Percentiles rank a stretch among this genome's conserved stretches.
Conservation (phyloP, 2,888 invertebrate genomes). For the Thecophora atra region DNA sequence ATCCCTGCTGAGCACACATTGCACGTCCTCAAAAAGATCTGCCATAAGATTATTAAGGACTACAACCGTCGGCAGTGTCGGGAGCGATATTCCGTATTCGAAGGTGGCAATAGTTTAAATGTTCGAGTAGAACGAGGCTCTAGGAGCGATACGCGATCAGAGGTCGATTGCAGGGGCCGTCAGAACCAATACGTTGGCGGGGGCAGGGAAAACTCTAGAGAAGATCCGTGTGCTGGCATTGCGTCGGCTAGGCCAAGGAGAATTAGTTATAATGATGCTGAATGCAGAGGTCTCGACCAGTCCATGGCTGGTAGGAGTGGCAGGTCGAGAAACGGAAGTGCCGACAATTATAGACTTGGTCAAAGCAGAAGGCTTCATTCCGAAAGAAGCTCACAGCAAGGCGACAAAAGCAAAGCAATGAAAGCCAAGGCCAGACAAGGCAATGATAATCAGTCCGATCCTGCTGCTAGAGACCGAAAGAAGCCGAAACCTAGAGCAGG, state of each 20-base stretch:
- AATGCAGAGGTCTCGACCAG: background rate
- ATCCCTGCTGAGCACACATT: slow-evolving; percentile 53
- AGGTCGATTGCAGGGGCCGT: background rate
- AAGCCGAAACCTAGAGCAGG: no score
- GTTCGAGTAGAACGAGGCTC: slow-evolving; percentile 43
- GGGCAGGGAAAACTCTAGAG: background rate
- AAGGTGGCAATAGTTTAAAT: slow-evolving; percentile 56
- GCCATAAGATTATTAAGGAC: slow-evolving; percentile 55
- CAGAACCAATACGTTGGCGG: background rate
- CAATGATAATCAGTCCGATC: no score
- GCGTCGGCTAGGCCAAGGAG: background rate
- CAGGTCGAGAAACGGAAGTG: slow-evolving; percentile 8
- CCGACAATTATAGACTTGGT: background rate
- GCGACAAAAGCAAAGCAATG: background rate
- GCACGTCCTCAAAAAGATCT: slow-evolving; percentile 54
- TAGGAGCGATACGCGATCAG: background rate
- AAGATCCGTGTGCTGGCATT: background rate
- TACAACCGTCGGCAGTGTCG: slow-evolving; percentile 50
- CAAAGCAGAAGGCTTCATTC: background rate
- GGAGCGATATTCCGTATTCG: slow-evolving; percentile 56
- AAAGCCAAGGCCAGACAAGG: background rate
- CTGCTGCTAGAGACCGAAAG: background rate
- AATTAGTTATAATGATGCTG: background rate
- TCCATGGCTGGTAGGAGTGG: slow-evolving; percentile 17
- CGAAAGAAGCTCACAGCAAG: slow-evolving; percentile 5